These are phyloP conservation scores for Lithophane ornitopus DNA, from an alignment of 2,888 invertebrate genomes.

Conservation along the genomic window DNA sequence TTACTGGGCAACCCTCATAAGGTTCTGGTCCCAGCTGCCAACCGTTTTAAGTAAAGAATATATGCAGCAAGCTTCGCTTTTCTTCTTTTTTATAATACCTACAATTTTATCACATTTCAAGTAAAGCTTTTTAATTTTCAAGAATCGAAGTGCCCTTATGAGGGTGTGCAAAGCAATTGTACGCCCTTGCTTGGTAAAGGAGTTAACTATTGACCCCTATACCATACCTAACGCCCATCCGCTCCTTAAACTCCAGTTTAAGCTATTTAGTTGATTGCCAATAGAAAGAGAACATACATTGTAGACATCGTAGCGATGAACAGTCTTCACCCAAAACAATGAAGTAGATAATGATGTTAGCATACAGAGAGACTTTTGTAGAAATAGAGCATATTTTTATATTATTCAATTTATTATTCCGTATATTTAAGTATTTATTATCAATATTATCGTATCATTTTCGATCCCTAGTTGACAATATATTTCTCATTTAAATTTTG, in stretches of 20 bases:
- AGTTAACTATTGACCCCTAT: constrained; percentile 49
- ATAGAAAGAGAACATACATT: constrained; percentile 42
- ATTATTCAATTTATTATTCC: constrained; percentile 10
- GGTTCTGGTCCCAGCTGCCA: constrained; percentile 9
- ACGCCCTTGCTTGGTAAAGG: constrained; percentile 59
- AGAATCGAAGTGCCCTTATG: constrained; percentile 39
- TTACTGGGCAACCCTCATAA: constrained; percentile 58
- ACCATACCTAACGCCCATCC: constrained; percentile 44
- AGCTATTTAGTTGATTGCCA: constrained; percentile 46
- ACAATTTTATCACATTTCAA: not conserved
- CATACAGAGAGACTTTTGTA: constrained; percentile 42
- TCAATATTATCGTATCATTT: constrained; percentile 13
- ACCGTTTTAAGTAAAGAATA: not conserved
- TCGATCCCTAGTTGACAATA: not conserved
- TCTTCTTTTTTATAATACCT: not conserved
- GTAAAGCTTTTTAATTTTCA: constrained; percentile 2
- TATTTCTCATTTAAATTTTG: constrained; percentile 5
- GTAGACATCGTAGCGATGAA: constrained; percentile 36
- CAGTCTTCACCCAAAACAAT: constrained; percentile 10
- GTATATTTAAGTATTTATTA: constrained; percentile 4
- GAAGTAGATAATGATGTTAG: constrained; percentile 15
- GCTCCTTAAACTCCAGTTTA: constrained; percentile 41
- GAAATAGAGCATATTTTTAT: constrained; percentile 26
- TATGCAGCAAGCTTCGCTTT: constrained; percentile 11
- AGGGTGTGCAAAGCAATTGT: constrained; percentile 37